These are phyloP conservation scores for Aspidiotus destructor DNA, from an alignment of 2,888 invertebrate genomes.

Conservation along the genomic window DNA sequence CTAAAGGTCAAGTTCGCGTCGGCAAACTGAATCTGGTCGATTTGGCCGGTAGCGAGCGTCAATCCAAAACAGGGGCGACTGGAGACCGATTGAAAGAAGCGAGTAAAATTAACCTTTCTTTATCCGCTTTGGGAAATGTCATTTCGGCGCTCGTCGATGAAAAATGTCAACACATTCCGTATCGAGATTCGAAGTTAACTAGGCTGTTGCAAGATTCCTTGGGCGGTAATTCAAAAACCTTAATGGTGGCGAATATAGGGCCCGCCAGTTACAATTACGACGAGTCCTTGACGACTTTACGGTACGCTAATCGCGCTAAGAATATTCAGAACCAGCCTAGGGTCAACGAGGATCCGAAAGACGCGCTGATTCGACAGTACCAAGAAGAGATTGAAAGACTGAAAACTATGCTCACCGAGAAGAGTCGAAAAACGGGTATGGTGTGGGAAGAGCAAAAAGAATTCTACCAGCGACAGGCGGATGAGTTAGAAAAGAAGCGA, in stretches of 20 bases:
- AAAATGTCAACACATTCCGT: constrained; percentile 90
- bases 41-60: constrained; percentile 94
- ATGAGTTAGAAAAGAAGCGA: constrained; percentile 39
- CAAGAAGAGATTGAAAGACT: constrained; percentile 85
- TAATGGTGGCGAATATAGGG: constrained; percentile 98
- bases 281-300: constrained; percentile 89
- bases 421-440: constrained; percentile 41
- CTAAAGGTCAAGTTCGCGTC: constrained; percentile 41
- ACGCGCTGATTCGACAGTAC: constrained; percentile 88
- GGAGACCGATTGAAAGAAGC: constrained; percentile 90
- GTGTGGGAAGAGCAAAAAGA: constrained; percentile 30
- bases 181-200: constrained; percentile 94
- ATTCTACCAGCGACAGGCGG: constrained; percentile 41
- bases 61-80: constrained; percentile 91
- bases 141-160: constrained; percentile 92
- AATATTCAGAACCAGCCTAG: constrained; percentile 97
- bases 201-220: constrained; percentile 91
- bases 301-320: constrained; percentile 94
- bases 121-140: constrained; percentile 96
- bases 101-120: constrained; percentile 90
- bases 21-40: constrained; percentile 96
- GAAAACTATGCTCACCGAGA: constrained; percentile 41
- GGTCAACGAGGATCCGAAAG: constrained; percentile 98
- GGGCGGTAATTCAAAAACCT: constrained; percentile 97
- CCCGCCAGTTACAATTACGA: constrained; percentile 97